Conservation (phyloP, 2,797 vertebrate species). For the Epinephelus malabaricus region DNA sequence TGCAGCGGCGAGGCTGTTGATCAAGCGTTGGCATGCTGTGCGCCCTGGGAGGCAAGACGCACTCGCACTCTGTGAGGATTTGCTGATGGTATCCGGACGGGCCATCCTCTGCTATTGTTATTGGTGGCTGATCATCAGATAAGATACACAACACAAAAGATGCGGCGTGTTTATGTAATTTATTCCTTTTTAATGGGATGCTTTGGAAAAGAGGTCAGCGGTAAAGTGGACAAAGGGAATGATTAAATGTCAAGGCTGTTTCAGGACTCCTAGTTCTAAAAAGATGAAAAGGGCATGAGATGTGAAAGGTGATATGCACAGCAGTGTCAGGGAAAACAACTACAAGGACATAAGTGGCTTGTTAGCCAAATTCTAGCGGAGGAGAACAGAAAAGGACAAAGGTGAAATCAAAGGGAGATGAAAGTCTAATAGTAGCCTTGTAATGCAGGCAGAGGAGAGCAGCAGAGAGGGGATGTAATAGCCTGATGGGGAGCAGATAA, state of each 20-base stretch:
- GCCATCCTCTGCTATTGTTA: constrained; percentile 36
- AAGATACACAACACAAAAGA: constrained; percentile 41
- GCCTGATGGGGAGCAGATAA: constrained; percentile 19
- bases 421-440: background rate
- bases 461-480: background rate
- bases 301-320: constrained; percentile 23
- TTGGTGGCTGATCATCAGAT: constrained; percentile 44
- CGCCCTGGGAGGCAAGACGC: constrained; percentile 39
- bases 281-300: constrained; percentile 18
- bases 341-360: constrained; percentile 11
- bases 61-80: constrained; percentile 50
- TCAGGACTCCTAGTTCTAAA: constrained; percentile 11
- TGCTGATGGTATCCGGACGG: constrained; percentile 61
- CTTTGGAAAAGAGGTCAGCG: constrained; percentile 32
- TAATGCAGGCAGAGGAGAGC: background rate
- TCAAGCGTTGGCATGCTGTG: constrained; percentile 64
- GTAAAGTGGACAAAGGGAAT: constrained; percentile 37
- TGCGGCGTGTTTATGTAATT: constrained; percentile 32
- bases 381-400: constrained; percentile 4
- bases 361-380: constrained; percentile 4
- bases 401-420: background rate
- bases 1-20: constrained; percentile 62
- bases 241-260: constrained; percentile 52
- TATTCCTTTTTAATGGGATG: constrained; percentile 32
- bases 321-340: constrained; percentile 2